These are phyloP conservation scores for Dendrocopos noguchii DNA, from an alignment of 2,113 vertebrate genomes.

Conservation along the genomic window DNA sequence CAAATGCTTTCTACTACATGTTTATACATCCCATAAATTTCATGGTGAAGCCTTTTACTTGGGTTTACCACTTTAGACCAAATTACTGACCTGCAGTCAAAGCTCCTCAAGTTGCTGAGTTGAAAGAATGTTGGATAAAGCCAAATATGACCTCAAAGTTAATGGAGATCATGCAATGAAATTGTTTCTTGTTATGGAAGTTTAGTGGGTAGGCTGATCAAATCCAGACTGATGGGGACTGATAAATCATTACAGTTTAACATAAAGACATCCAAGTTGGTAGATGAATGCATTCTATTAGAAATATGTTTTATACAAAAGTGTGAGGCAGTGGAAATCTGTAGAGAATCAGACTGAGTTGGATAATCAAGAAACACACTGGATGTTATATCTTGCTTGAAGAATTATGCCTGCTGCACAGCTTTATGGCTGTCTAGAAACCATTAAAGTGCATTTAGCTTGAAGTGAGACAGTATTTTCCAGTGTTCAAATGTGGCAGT, in stretches of 20 bases:
- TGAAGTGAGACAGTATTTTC: slow-evolving; percentile 61
- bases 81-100: background rate
- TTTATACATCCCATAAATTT: background rate
- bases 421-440: slow-evolving; percentile 34
- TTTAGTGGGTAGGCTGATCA: background rate
- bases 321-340: slow-evolving; percentile 5
- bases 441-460: slow-evolving; percentile 51
- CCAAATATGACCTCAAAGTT: background rate
- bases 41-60: background rate
- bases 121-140: background rate
- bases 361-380: slow-evolving; percentile 48
- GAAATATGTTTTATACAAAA: background rate
- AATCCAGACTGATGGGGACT: background rate
- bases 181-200: background rate
- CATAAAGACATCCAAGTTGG: background rate
- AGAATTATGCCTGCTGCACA: slow-evolving; percentile 54
- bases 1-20: background rate
- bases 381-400: slow-evolving; percentile 21
- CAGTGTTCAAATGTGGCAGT: slow-evolving; percentile 56
- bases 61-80: background rate
- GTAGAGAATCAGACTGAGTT: slow-evolving; percentile 7
- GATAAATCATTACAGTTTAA: background rate
- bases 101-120: background rate
- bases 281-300: background rate
- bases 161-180: background rate